Base-by-base conservation (phyloP, 2,797 vertebrate species). In the Myotis myotis region DNA sequence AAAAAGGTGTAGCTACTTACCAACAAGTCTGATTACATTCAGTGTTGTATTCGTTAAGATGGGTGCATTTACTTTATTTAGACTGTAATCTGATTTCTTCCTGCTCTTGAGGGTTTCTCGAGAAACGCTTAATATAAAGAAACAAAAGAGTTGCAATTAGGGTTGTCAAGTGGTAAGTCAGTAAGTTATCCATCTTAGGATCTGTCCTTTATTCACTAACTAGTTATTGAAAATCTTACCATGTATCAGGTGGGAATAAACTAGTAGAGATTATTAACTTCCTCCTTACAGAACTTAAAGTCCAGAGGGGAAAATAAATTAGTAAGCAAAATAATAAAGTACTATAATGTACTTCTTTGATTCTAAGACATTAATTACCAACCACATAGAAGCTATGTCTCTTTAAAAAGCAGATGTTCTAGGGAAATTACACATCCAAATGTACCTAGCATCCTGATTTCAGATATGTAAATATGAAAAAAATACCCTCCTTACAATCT, bases 31-130 rank as follows among this genome's bases (percentile, higher is more conserved):
- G 98, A 99, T 99, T 97, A 99, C 99, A 95, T 99, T 99, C 97
- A 99, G 98, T 0, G 99, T 99, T 97, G 99, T 99, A 98, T 99
- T 99, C 97, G 99, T 99, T 96, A 99, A 98, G 97, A 99, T 99
- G 16, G 99, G 99, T 20, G 99, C 99, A 20, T 99, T 99, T 98
- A 98, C 98, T 98, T 99, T 99, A 98, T 98, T 99, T 87, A 99
- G 98, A 97, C 98, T 99, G 98, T 99, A 99, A 98, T 99, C 99
- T 0, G 99, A 99, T 98, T 98, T 99, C 97, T 99, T 99, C 98
- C 98, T 98, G 98, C 99, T 99, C 96, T 98, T 99, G 91, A 99
- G 98, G 57, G 99, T 99, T 98, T 99, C 99, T 96, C 99, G 98
- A 97, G 99, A 99, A 96, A 99, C 90, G 2, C 99, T 99, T 99